A percentile compares a stretch with the other conserved stretches of the same genome.
Conservation (phyloP, 2,797 vertebrate genomes). For the Pelochelys cantorii region DNA sequence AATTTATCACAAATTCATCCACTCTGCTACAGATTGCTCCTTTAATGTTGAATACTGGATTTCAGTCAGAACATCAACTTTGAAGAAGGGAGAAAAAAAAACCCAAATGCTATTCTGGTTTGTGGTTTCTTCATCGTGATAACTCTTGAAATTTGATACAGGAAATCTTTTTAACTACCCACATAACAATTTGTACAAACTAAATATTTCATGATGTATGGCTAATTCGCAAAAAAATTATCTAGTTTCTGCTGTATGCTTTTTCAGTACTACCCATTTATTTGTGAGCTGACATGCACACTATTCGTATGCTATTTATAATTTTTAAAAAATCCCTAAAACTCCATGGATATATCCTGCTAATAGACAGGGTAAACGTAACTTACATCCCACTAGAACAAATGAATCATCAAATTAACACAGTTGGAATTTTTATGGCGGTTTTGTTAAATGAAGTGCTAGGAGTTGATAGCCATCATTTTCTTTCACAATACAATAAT, state of each 20-base stretch:
- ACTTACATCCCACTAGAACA: neutral
- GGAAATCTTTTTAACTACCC: slow-evolving; percentile 59
- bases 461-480: neutral
- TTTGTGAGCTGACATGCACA: slow-evolving; percentile 6
- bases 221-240: slow-evolving; percentile 62
- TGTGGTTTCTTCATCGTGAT: slow-evolving; percentile 22
- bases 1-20: slow-evolving; percentile 91
- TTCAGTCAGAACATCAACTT: slow-evolving; percentile 74
- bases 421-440: neutral
- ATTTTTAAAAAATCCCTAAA: neutral
- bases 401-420: slow-evolving; percentile 13
- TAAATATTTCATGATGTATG: slow-evolving; percentile 50
- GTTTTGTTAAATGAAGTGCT: neutral
- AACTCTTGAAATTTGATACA: slow-evolving; percentile 51
- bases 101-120: slow-evolving; percentile 27
- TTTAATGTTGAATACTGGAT: slow-evolving; percentile 81
- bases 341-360: neutral
- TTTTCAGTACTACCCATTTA: slow-evolving; percentile 34
- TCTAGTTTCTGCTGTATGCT: neutral
- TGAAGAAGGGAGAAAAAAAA: slow-evolving; percentile 16
- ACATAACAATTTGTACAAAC: slow-evolving; percentile 33
- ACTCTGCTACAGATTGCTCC: slow-evolving; percentile 82
- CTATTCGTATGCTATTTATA: neutral
- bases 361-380: slow-evolving; percentile 39
- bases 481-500: neutral